Percentiles rank a stretch among this genome's conserved stretches.
phyloP scores from a whole-genome alignment of 2,888 invertebrate species.

The Liposcelis brunnea region DNA sequence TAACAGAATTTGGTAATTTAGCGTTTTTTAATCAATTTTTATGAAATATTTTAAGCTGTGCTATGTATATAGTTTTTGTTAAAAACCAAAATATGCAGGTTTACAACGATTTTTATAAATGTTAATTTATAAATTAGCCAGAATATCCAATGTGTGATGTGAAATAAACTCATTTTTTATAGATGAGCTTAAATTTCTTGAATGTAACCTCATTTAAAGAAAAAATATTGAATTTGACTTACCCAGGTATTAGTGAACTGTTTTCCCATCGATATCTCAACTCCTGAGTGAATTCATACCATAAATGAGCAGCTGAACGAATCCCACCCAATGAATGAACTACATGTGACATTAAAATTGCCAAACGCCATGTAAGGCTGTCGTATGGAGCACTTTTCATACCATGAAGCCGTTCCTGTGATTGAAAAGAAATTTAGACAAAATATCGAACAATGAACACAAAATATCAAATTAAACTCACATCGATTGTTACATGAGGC shows the following conservation, averaged over 20 bases:
- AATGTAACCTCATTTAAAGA: too few relatives aligned
- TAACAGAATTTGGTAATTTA: too few relatives aligned
- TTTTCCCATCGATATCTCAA: constrained; percentile 82
- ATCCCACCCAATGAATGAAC: constrained; percentile 58
- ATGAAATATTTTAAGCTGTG: too few relatives aligned
- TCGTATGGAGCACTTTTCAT: constrained; percentile 64
- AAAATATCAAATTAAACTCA: constrained; percentile 16
- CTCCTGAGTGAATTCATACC: constrained; percentile 86
- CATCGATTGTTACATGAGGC: constrained; percentile 17
- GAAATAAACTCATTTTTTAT: too few relatives aligned
- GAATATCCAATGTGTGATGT: too few relatives aligned
- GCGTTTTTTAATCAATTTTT: too few relatives aligned
- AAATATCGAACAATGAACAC: neutral
- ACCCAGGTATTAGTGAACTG: constrained; percentile 63
- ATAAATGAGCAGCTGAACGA: constrained; percentile 65
- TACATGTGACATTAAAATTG: constrained; percentile 54
- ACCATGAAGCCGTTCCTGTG: constrained; percentile 23
- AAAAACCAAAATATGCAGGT: too few relatives aligned
- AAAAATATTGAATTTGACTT: constrained; percentile 29
- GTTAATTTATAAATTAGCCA: too few relatives aligned
- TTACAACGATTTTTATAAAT: too few relatives aligned
- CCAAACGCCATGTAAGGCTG: constrained; percentile 65
- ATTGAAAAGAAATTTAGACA: neutral
- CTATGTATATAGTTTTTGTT: too few relatives aligned
- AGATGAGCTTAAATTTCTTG: too few relatives aligned